Evolutionary conservation across 2,888 invertebrate species (phyloP).

Genomic region (Leptarthrus brevirostris): DNA sequence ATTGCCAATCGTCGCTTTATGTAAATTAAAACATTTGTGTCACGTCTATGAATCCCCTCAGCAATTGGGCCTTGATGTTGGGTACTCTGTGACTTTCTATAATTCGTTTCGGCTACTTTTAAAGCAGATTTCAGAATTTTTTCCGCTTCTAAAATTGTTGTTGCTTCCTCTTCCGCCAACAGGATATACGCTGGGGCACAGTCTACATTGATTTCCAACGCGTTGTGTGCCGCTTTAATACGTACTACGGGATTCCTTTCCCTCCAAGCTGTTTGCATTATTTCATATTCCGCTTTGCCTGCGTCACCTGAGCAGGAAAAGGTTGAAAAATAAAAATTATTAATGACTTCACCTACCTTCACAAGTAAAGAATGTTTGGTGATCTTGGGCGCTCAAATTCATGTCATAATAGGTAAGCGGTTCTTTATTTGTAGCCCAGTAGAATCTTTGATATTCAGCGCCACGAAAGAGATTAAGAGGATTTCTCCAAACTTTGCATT

Average conservation of each 20-base stretch:
- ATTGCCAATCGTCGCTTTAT: slow-evolving; percentile 94
- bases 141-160: slow-evolving; percentile 89
- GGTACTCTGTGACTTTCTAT: slow-evolving; percentile 79
- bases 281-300: slow-evolving; percentile 89
- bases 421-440: slow-evolving; percentile 90
- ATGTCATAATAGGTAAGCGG: slow-evolving; percentile 98
- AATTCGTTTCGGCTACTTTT: slow-evolving; percentile 85
- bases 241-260: slow-evolving; percentile 92
- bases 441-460: slow-evolving; percentile 96
- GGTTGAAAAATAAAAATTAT: not conserved
- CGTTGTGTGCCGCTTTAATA: slow-evolving; percentile 90
- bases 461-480: slow-evolving; percentile 95
- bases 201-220: slow-evolving; percentile 87
- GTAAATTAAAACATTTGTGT: slow-evolving; percentile 94
- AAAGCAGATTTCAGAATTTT: slow-evolving; percentile 85
- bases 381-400: slow-evolving; percentile 98
- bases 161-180: slow-evolving; percentile 95
- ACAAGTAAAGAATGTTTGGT: slow-evolving; percentile 95
- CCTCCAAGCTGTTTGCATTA: slow-evolving; percentile 97
- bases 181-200: slow-evolving; percentile 96
- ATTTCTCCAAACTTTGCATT: slow-evolving; percentile 97
- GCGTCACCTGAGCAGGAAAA: slow-evolving; percentile 70
- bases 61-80: slow-evolving; percentile 81
- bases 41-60: slow-evolving; percentile 85
- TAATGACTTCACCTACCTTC: slow-evolving; percentile 69